Evolutionary conservation across 2,888 invertebrate species (phyloP), one percentile per base, ranked within the genome.

Genomic region (Agrilus mali): DNA sequence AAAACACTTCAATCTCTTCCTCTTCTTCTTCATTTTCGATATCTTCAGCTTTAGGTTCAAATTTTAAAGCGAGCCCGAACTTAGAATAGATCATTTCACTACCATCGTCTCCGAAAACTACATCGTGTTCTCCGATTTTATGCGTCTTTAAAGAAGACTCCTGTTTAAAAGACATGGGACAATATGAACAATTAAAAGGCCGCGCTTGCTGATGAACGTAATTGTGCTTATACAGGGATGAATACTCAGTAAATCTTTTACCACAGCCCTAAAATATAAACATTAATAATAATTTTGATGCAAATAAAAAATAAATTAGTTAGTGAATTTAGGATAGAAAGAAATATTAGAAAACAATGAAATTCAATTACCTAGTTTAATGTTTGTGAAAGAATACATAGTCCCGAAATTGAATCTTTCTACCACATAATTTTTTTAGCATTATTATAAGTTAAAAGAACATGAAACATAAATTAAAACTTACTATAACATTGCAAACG

Each of bases 231-330:
- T 79, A 79, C 14, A 80, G 68, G 52, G 78, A 79, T 40, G 80
- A 80, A 59, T 80, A 81, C 59, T 81, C 81, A 1, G 80, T 80
- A 55, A 81, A 81, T 38, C 77, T 65, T 56, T 77, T 77, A 16
- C 73, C 72, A 60, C 80, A 81, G 38, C 73, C 75, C 65, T 69
- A 50, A 42, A 59, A 57, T 41, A 36, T 20, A 48, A 38, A 22
- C 33, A 36, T 38, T 37, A 38, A 13, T 14, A 38, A 13, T 14
- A 35, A 14, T 31, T 31, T 47, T 22, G 34, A 17, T 37, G 8
- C 15, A 16, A 27, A 16, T 22, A n/a, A 5, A 14, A 15, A 43
- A 27, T 16, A 37, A 16, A 36, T 4, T 20, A 17, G 7, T 35
- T 3, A 27, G 14, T 17, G 7, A 4, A 27, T 27, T 7, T 6